Conservation (phyloP, 2,888 invertebrate species). For the Caradrina kadenii region DNA sequence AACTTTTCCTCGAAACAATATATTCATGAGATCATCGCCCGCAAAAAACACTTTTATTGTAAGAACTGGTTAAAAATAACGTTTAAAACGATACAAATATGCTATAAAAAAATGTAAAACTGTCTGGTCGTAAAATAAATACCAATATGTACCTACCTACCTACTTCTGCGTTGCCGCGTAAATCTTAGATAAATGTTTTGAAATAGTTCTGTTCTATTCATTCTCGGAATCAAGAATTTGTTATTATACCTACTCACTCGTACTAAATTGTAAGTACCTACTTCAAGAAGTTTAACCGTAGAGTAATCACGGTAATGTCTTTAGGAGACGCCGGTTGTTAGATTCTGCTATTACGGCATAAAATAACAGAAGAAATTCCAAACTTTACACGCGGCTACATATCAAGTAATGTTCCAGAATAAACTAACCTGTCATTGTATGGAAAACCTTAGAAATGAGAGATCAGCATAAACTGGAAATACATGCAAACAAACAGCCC, state of each 20-base stretch:
- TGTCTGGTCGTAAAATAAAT: slow-evolving; percentile 11
- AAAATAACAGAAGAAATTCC: slow-evolving; percentile 15
- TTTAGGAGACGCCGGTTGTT: slow-evolving; percentile 43
- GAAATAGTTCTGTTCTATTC: slow-evolving; percentile 10
- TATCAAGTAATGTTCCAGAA: not conserved
- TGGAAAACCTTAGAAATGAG: too few species aligned
- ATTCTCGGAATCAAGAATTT: slow-evolving; percentile 1
- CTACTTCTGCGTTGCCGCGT: not conserved
- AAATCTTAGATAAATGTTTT: slow-evolving; percentile 14
- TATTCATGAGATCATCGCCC: slow-evolving; percentile 31
- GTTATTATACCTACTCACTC: not conserved
- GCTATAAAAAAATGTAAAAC: not conserved
- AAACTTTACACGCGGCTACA: too few species aligned
- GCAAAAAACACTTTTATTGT: slow-evolving; percentile 18
- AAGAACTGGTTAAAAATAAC: slow-evolving; percentile 16
- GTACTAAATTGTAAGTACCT: slow-evolving; percentile 18
- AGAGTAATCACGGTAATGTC: slow-evolving; percentile 7
- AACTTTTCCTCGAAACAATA: slow-evolving; percentile 24
- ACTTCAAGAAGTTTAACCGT: not conserved
- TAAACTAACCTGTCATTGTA: too few species aligned
- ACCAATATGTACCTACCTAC: not conserved
- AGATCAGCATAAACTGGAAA: too few species aligned
- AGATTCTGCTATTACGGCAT: slow-evolving; percentile 11
- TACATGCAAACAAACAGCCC: too few species aligned
- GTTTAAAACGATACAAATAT: not conserved